Base-by-base conservation (phyloP, 2,113 vertebrate genomes). In the Ictidomys tridecemlineatus region DNA sequence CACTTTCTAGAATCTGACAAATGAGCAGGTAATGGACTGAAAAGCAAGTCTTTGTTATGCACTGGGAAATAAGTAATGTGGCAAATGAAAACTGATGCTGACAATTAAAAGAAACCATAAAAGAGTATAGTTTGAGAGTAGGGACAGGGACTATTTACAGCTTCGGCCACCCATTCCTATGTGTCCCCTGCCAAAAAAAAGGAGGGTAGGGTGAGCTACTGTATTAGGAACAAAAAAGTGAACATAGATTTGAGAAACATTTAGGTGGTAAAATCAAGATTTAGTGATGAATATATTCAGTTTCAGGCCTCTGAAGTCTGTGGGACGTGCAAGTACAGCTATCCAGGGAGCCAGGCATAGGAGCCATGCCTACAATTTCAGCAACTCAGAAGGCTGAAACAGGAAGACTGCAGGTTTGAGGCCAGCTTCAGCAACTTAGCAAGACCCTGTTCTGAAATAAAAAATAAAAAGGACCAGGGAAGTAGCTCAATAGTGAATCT, bases 241-340 rank as follows among this genome's bases (percentile, higher is more conserved):
- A 79, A 17, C 45, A 95, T 8, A 85, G 37, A 79, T 51, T 34
- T 87, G 42, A 91, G 87, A 93, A 93, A 87, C 32, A 95, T 24
- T 97, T 85, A 76, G 37, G 22, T 16, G 17, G 7, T 32, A 85
- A 97, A 95, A 91, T 65, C 12, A 88, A 77, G 37, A 84, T 17
- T 89, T 95, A 83, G n/a, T 58, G 63, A 85, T 74, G 45, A 28
- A 56, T 91, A 73, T 53, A 28, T 88, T 94, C 58, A 51, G 48
- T 70, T 77, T 63, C 51, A 61, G 39, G 22, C 7, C 37, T 70
- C 34, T 77, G 48, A 91, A 94, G 9, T n/a, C 37, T 84, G 5
- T 78, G 53, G 26, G 14, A 95, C 42, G 77, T 53, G n/a, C 24
- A 90, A 17, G 20, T 18, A 84, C 30, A 92, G 34, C 26, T 74